phyloP scores from a whole-genome alignment of 2,797 vertebrate genomes.

The Kryptopterus vitreolus region DNA sequence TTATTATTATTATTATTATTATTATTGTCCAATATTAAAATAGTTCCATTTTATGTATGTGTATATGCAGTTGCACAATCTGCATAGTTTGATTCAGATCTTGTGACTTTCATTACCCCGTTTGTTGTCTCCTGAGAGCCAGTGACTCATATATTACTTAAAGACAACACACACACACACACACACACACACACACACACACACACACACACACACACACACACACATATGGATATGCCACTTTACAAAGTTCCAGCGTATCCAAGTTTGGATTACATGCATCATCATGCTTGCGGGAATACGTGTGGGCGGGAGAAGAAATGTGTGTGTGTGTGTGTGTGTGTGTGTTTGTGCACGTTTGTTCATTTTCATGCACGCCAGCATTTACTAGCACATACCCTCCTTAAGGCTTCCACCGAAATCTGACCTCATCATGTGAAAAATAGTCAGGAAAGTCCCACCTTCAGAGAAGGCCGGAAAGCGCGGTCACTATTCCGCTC shows the following conservation, averaged over 20 bases:
- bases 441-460: slow-evolving; percentile 62
- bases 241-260: not conserved
- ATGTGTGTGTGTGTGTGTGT: slow-evolving; percentile 3
- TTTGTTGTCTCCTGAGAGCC: not conserved
- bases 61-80: not conserved
- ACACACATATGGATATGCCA: not conserved
- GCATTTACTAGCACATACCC: slow-evolving; percentile 15
- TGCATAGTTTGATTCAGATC: no score
- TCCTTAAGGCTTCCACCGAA: slow-evolving; percentile 39
- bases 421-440: slow-evolving; percentile 33
- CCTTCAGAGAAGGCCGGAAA: slow-evolving; percentile 54
- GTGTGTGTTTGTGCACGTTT: not conserved
- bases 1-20: not conserved
- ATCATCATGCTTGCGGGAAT: slow-evolving; percentile 2
- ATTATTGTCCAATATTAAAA: no score
- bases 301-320: not conserved
- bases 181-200: not conserved
- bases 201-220: not conserved
- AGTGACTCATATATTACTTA: slow-evolving; percentile 11
- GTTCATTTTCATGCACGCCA: not conserved
- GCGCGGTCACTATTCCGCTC: slow-evolving; percentile 36
- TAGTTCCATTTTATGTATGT: not conserved
- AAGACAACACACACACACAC: not conserved
- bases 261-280: slow-evolving; percentile 9
- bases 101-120: slow-evolving; percentile 18